Percentiles rank a stretch among this genome's conserved stretches.
Conservation (phyloP, 64 coral and sea anemone genomes). For the Dendrophyllia cribrosa region DNA sequence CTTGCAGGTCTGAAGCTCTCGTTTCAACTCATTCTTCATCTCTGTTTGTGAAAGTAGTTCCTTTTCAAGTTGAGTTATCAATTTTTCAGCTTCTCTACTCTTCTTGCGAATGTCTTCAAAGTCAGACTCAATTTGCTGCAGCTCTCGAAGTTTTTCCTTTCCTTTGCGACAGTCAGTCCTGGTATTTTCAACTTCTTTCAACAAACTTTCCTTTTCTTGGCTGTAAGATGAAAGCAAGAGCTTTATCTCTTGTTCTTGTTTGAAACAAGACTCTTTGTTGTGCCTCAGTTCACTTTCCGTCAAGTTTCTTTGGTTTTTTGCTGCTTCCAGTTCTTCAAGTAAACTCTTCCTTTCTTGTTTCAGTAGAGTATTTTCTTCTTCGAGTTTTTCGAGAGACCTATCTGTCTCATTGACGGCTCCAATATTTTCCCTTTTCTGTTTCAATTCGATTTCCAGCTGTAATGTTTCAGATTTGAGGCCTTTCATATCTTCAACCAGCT, state of each 20-base stretch:
- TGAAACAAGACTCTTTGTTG: constrained; percentile 35
- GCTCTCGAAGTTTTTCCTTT: constrained; percentile 60
- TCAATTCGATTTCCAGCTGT: not conserved
- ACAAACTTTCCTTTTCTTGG: constrained; percentile 80
- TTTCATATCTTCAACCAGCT: not conserved
- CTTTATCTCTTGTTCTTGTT: constrained; percentile 68
- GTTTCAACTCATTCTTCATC: constrained; percentile 64
- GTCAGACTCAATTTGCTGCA: constrained; percentile 56
- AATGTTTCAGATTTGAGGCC: not conserved
- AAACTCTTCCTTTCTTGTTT: constrained; percentile 67
- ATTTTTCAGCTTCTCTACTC: constrained; percentile 73
- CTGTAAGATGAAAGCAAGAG: constrained; percentile 63
- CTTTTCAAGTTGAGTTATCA: constrained; percentile 85
- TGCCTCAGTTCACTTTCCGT: constrained; percentile 59
- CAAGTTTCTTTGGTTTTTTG: constrained; percentile 14
- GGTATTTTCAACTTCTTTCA: constrained; percentile 58
- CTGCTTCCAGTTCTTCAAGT: constrained; percentile 44
- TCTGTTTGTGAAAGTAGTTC: constrained; percentile 76
- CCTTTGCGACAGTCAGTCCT: constrained; percentile 45
- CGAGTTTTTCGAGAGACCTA: not conserved
- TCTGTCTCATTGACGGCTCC: not conserved
- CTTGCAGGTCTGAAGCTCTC: constrained; percentile 40
- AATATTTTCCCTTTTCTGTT: not conserved
- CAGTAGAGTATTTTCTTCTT: constrained; percentile 38
- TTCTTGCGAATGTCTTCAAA: constrained; percentile 64